Base-by-base conservation (phyloP, 2,797 vertebrate species). In the Oceanodroma leucorhoa region DNA sequence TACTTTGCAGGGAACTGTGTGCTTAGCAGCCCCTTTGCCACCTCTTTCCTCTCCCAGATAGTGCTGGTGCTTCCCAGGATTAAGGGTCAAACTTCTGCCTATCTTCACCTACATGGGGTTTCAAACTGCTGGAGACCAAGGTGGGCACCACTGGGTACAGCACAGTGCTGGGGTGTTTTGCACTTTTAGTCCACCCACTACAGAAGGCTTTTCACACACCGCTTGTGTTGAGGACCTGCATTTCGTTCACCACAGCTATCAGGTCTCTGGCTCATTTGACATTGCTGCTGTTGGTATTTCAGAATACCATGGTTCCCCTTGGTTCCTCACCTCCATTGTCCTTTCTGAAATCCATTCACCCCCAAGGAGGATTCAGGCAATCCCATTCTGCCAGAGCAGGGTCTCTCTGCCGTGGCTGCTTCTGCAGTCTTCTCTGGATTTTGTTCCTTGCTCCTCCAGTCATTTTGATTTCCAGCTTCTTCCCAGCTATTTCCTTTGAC, bases 291-390 rank as follows among this genome's bases (percentile, higher is more conserved):
- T 4, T 54, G 36, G 10, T 20, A 27, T 34, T 77, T 45, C 57
- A 40, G 36, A 50, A 23, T 46, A 46, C 46, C 46, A 13, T 46
- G 45, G 22, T 46, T 46, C 46, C 46, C 46, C 22, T 46, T 46
- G 46, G 46, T 46, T 46, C 48, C 32, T 62, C 48, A 67, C 24
- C 20, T 34, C 14, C 34, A 6, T 21, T 55, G 75, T 54, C 67
- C 87, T 93, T 94, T 85, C 89, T 58, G 67, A 95, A 94, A 83
- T 61, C 43, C 46, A 78, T 73, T 80, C 71, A 57, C 40, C 43
- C 88, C 83, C n/a, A 36, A 27, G 51, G 60, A 82, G 40, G 38
- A 45, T 21, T 88, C 79, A 53, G 30, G 69, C 40, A 34, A 45
- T 3, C 41, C 41, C 29, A 15, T 85, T 67, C 78, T 77, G 83